phyloP scores from a whole-genome alignment of 2,797 vertebrate species.

The Hafferia zeledoni region DNA sequence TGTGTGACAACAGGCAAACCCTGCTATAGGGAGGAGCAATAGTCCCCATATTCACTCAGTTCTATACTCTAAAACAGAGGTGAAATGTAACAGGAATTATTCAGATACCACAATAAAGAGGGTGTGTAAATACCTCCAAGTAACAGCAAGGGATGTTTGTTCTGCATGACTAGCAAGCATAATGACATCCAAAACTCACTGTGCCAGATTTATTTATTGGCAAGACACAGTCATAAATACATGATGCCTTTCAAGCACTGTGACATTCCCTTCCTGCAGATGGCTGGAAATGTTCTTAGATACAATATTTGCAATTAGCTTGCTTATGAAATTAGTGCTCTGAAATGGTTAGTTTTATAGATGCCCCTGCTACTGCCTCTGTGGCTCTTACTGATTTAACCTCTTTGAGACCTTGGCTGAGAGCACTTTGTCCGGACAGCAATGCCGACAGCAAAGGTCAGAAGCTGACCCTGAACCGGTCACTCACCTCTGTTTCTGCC shows the following conservation, averaged over 20 bases:
- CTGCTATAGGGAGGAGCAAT: background rate
- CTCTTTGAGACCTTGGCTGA: background rate
- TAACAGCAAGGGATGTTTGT: background rate
- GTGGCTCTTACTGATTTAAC: constrained; percentile 37
- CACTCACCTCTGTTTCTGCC: background rate
- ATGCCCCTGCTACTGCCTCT: constrained; percentile 19
- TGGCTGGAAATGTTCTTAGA: constrained; percentile 66
- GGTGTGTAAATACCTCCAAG: background rate
- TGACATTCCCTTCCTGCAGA: constrained; percentile 66
- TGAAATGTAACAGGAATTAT: background rate
- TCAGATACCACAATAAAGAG: background rate
- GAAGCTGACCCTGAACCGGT: background rate
- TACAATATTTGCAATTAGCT: constrained; percentile 48
- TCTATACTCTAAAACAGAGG: background rate
- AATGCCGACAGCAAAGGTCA: background rate
- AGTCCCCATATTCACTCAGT: background rate
- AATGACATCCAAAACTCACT: background rate
- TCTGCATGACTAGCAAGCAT: background rate
- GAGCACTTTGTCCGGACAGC: background rate
- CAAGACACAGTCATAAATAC: constrained; percentile 6
- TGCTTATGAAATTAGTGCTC: constrained; percentile 58
- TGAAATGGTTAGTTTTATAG: constrained; percentile 62
- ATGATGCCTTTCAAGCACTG: background rate
- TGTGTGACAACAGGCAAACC: background rate
- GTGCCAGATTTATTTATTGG: background rate